Evolutionary conservation across 1,140 invertebrate species (phyloP).

Genomic region (Tetramorium parvispinum): DNA sequence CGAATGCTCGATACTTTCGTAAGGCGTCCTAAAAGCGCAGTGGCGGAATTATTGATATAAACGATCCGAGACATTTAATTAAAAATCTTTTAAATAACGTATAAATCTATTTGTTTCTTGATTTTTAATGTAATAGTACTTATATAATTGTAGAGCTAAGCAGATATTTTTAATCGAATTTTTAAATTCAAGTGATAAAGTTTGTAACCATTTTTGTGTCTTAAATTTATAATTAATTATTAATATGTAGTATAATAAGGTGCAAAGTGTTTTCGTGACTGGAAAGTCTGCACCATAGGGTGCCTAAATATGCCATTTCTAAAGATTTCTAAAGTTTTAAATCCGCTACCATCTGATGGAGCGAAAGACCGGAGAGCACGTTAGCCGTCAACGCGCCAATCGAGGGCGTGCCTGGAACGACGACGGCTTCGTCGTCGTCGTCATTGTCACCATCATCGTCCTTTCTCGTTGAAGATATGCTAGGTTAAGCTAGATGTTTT

Average conservation of each 20-base stretch:
- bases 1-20: not conserved
- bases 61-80: not conserved
- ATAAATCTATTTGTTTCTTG: not conserved
- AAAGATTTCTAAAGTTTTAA: slow-evolving; percentile 37
- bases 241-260: not conserved
- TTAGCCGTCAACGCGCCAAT: slow-evolving; percentile 24
- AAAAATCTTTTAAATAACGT: not conserved
- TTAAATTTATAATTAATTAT: slow-evolving; percentile 11
- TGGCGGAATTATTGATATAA: not conserved
- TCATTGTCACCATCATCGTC: slow-evolving; percentile 18
- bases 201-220: not conserved
- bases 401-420: slow-evolving; percentile 12
- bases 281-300: not conserved
- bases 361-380: not conserved
- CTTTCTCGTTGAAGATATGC: slow-evolving; percentile 28
- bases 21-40: not conserved
- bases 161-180: not conserved
- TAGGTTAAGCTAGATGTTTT: slow-evolving; percentile 49
- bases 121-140: not conserved
- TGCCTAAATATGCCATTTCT: slow-evolving; percentile 7
- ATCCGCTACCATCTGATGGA: not conserved
- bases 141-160: not conserved
- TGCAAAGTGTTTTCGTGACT: not conserved
- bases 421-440: slow-evolving; percentile 14
- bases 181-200: not conserved